Evolutionary conservation across 1,140 invertebrate genomes (phyloP), one percentile per base, ranked within the genome.

Genomic region (Dolichoris vasculosae): DNA sequence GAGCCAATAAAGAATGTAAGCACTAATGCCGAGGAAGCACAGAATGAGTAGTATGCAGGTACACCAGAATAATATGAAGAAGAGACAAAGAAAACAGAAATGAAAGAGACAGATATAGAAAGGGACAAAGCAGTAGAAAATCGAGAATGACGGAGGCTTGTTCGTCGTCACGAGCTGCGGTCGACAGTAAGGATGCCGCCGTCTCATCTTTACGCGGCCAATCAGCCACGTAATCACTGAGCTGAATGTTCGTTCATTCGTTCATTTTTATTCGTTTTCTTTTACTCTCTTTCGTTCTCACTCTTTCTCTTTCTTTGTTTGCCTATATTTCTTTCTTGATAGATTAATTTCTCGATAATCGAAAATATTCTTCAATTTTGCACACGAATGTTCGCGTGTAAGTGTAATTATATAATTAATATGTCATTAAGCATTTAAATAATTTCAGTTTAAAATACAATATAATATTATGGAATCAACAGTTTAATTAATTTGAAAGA

Each of bases 191-290:
- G 89, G 88, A 88, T 84, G 88, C 89, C 89, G 89, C 89, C 89
- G 89, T 89, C 88, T 89, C 89, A 89, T 90, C 89, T 88, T 87
- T 71, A 87, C 86, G 87, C 89, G 88, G 89, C 89, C 89, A 89
- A 89, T 89, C 89, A 89, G 88, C 85, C 87, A 87, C 87, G 88
- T 90, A 89, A 90, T 89, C 89, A 89, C 89, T 88, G 89, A 88
- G 89, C 88, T 88, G 88, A 88, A 88, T 81, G 86, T 75, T 87
- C 87, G 86, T 88, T 71, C 69, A 81, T 82, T 86, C 75, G 32
- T 77, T 75, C 71, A 23, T 67, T 46, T 43, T 2, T 77, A 77
- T 78, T 48, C 51, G 9, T 17, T 51, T 64, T 64, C 51, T 30
- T 8, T 83, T 51, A 59, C 75, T 59, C 26, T 55, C 73, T 43